A percentile compares a stretch with the other conserved stretches of the same genome.
Evolutionary conservation across 2,888 invertebrate species (phyloP).

Genomic region (Drosophila prostipennis): DNA sequence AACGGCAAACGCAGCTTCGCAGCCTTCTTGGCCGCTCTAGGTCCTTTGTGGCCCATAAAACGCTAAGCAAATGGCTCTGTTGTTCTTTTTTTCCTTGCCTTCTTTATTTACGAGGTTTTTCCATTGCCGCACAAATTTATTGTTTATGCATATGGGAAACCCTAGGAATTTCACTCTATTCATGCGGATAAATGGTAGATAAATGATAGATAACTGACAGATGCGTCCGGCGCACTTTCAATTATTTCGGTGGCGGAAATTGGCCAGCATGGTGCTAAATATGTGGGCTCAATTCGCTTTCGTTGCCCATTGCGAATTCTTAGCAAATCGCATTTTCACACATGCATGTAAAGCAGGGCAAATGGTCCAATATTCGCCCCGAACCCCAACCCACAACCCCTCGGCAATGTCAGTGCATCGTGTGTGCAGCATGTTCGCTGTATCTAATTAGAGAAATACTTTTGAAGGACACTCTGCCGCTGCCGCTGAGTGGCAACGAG

Average conservation of each 20-base stretch:
- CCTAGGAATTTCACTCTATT: background rate
- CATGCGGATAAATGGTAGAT: slow-evolving; percentile 29
- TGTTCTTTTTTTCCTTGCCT: slow-evolving; percentile 28
- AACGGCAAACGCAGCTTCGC: slow-evolving; percentile 27
- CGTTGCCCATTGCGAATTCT: slow-evolving; percentile 40
- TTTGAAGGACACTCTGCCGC: slow-evolving; percentile 77
- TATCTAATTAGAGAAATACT: slow-evolving; percentile 81
- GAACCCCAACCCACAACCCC: slow-evolving; percentile 2
- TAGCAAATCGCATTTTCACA: slow-evolving; percentile 53
- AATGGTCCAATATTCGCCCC: slow-evolving; percentile 29
- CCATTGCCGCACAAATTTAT: background rate
- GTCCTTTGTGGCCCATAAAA: slow-evolving; percentile 58
- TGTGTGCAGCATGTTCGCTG: slow-evolving; percentile 42
- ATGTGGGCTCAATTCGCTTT: slow-evolving; percentile 19
- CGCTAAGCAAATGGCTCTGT: slow-evolving; percentile 31
- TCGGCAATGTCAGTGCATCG: slow-evolving; percentile 31
- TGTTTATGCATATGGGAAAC: background rate
- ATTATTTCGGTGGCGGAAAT: slow-evolving; percentile 38
- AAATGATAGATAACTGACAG: slow-evolving; percentile 42
- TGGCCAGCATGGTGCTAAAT: slow-evolving; percentile 35
- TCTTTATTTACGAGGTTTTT: slow-evolving; percentile 29
- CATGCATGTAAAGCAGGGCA: slow-evolving; percentile 47
- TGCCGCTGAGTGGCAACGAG: slow-evolving; percentile 62
- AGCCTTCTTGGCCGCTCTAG: background rate
- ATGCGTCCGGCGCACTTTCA: slow-evolving; percentile 42